Evolutionary conservation across 64 coral and sea anemone species (phyloP).

Genomic region (Montipora foliosa): DNA sequence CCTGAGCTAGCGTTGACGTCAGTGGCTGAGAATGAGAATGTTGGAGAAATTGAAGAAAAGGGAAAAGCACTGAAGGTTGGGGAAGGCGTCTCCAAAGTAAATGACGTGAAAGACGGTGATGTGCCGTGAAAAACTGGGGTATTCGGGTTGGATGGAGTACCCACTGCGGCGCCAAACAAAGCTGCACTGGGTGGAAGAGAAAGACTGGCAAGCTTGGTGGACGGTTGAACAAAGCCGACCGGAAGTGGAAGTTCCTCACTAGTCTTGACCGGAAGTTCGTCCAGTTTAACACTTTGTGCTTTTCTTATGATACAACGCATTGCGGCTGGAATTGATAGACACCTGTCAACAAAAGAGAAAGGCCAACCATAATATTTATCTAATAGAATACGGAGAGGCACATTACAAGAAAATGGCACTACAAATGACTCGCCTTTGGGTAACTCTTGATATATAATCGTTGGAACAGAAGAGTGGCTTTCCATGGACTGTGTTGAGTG

Average conservation of each 20-base stretch:
- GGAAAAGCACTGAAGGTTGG: slow-evolving; percentile 85
- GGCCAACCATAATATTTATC: not conserved
- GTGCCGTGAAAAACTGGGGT: slow-evolving; percentile 75
- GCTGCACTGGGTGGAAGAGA: slow-evolving; percentile 73
- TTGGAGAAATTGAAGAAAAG: slow-evolving; percentile 87
- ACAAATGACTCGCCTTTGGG: slow-evolving; percentile 55
- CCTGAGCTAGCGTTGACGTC: slow-evolving; percentile 40
- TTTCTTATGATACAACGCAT: slow-evolving; percentile 93
- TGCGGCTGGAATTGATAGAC: slow-evolving; percentile 84
- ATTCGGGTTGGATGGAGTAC: slow-evolving; percentile 80
- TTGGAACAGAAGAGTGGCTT: slow-evolving; percentile 77
- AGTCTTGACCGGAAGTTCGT: slow-evolving; percentile 78
- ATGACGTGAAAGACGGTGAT: slow-evolving; percentile 73
- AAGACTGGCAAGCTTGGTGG: slow-evolving; percentile 69
- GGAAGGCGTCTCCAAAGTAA: slow-evolving; percentile 85
- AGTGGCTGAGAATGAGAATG: slow-evolving; percentile 70
- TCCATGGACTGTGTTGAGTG: slow-evolving; percentile 80
- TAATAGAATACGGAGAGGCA: not conserved
- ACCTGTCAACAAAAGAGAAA: slow-evolving; percentile 65
- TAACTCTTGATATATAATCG: slow-evolving; percentile 90
- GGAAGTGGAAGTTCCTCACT: slow-evolving; percentile 47
- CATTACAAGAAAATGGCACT: not conserved
- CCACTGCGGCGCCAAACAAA: slow-evolving; percentile 60
- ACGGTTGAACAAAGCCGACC: slow-evolving; percentile 4
- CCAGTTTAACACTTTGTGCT: slow-evolving; percentile 78